A percentile compares a stretch with the other conserved stretches of the same genome.
Evolutionary conservation across 2,113 vertebrate genomes (phyloP).

Genomic region (Oreotragus oreotragus): DNA sequence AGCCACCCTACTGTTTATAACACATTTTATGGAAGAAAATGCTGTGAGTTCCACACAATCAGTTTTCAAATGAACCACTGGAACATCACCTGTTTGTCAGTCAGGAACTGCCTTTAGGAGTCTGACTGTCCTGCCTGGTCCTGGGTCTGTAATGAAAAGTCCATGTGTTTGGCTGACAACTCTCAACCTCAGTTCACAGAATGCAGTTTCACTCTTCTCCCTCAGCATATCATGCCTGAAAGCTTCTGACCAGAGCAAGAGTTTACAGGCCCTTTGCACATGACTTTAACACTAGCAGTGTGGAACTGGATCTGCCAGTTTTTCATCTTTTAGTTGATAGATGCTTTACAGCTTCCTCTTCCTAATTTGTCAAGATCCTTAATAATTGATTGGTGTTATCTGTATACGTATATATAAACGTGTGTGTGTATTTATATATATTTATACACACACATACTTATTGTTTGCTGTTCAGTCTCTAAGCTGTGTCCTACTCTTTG

Average conservation of each 20-base stretch:
- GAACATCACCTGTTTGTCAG: conserved; percentile 5
- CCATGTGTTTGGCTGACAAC: background rate
- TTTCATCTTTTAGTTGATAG: background rate
- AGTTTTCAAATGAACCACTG: conserved; percentile 37
- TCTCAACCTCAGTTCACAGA: background rate
- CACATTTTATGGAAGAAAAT: conserved; percentile 20
- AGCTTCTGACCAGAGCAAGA: background rate
- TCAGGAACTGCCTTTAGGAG: background rate
- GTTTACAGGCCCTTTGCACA: background rate
- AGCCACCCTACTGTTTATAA: background rate
- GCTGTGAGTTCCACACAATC: conserved; percentile 27
- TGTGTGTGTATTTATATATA: accelerated
- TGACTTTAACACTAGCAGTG: background rate
- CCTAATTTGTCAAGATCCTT: background rate
- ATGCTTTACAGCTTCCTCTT: background rate
- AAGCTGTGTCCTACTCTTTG: background rate
- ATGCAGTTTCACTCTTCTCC: background rate
- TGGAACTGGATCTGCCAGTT: background rate
- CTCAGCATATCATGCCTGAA: background rate
- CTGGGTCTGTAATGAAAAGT: background rate
- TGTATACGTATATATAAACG: background rate
- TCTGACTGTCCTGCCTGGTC: background rate
- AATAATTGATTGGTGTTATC: background rate
- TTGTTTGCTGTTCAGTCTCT: background rate
- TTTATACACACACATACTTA: background rate